phyloP scores from a whole-genome alignment of 2,888 invertebrate species.

The Drosophila siamana region DNA sequence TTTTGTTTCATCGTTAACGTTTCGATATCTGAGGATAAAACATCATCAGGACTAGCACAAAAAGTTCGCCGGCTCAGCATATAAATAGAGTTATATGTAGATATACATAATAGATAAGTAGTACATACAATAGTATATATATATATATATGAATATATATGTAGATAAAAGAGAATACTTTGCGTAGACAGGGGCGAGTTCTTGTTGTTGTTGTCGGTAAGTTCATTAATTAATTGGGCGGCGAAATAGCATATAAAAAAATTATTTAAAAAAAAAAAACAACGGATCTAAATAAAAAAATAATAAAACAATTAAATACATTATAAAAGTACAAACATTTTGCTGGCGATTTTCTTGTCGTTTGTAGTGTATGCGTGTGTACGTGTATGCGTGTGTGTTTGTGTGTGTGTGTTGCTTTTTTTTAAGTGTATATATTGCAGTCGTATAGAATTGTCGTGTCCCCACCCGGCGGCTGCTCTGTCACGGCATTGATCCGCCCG shows the following conservation, averaged over 20 bases:
- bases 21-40: constrained; percentile 52
- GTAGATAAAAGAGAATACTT: constrained; percentile 70
- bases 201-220: constrained; percentile 12
- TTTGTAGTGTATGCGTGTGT: constrained; percentile 13
- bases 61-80: constrained; percentile 73
- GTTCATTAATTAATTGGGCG: constrained; percentile 56
- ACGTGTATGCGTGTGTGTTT: constrained; percentile 9
- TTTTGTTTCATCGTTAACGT: constrained; percentile 37
- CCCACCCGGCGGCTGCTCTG: constrained; percentile 52
- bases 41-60: constrained; percentile 72
- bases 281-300: constrained; percentile 68
- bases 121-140: constrained; percentile 59
- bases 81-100: constrained; percentile 58
- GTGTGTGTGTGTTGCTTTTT: constrained; percentile 24
- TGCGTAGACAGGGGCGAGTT: constrained; percentile 56
- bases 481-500: constrained; percentile 60
- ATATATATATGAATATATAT: constrained; percentile 38
- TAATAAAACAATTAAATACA: constrained; percentile 75
- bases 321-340: constrained; percentile 75
- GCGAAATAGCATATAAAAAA: constrained; percentile 34
- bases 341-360: constrained; percentile 47
- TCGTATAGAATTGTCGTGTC: constrained; percentile 56
- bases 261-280: constrained; percentile 37
- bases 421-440: constrained; percentile 47
- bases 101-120: constrained; percentile 45